Conservation (phyloP, 2,888 invertebrate genomes). For the Melieria omissa region DNA sequence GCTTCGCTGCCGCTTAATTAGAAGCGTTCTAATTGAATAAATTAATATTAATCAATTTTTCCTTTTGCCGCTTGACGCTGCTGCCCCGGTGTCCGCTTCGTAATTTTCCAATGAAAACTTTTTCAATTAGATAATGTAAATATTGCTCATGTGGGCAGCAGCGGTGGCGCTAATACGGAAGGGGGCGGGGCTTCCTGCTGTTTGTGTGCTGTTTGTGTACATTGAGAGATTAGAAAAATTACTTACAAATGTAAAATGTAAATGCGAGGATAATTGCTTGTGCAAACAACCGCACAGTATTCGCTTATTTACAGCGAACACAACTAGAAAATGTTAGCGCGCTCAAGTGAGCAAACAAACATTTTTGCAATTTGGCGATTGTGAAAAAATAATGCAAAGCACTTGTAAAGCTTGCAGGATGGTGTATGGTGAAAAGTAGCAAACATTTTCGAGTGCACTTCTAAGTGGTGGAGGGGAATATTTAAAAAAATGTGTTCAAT, state of each 20-base stretch:
- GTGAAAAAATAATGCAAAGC: too few species aligned
- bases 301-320: neutral
- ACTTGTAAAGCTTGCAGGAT: too few species aligned
- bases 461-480: too few species aligned
- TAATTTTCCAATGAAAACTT: neutral
- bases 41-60: constrained; percentile 6
- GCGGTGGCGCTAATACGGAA: too few species aligned
- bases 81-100: neutral
- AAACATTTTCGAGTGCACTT: too few species aligned
- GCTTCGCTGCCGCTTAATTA: neutral
- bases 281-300: neutral
- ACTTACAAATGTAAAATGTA: neutral
- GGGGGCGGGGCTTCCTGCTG: too few species aligned
- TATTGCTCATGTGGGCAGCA: neutral
- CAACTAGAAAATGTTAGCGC: neutral
- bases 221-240: neutral
- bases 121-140: constrained; percentile 6
- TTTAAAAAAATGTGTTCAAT: too few species aligned
- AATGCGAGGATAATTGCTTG: neutral
- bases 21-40: constrained; percentile 4
- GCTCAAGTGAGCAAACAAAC: too few species aligned
- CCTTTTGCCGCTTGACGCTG: too few species aligned
- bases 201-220: too few species aligned
- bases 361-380: too few species aligned
- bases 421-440: too few species aligned